phyloP scores from a whole-genome alignment of 2,113 vertebrate species.

The Cinclus mexicanus region DNA sequence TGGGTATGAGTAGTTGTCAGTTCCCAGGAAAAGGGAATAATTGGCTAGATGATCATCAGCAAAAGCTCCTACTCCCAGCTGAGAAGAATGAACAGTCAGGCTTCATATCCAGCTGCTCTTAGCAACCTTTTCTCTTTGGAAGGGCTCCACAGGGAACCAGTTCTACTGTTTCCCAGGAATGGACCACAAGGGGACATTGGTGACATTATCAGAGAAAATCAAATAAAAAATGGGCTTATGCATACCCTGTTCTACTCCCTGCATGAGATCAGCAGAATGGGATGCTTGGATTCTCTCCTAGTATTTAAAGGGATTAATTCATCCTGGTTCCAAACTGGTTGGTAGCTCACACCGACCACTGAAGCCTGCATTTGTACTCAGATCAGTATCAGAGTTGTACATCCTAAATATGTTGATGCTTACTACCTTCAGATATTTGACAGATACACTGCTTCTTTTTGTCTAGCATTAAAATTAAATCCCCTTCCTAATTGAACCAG shows the following conservation, averaged over 20 bases:
- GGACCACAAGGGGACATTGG: not conserved
- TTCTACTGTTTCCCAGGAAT: not conserved
- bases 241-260: not conserved
- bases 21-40: not conserved
- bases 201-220: not conserved
- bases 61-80: not conserved
- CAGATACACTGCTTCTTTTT: not conserved
- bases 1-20: not conserved
- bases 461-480: not conserved
- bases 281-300: not conserved
- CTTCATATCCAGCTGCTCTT: not conserved
- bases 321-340: not conserved
- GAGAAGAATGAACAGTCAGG: not conserved
- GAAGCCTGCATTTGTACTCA: not conserved
- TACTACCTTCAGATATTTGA: not conserved
- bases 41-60: not conserved
- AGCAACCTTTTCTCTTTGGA: not conserved
- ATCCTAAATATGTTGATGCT: not conserved
- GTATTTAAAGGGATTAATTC: not conserved
- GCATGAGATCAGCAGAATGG: not conserved
- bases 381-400: not conserved
- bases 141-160: not conserved
- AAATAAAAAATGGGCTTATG: not conserved
- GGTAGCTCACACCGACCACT: not conserved
- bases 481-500: not conserved